Evolutionary conservation across 2,797 vertebrate genomes (phyloP), one percentile per base, ranked within the genome.

Genomic region (Enoplosus armatus): DNA sequence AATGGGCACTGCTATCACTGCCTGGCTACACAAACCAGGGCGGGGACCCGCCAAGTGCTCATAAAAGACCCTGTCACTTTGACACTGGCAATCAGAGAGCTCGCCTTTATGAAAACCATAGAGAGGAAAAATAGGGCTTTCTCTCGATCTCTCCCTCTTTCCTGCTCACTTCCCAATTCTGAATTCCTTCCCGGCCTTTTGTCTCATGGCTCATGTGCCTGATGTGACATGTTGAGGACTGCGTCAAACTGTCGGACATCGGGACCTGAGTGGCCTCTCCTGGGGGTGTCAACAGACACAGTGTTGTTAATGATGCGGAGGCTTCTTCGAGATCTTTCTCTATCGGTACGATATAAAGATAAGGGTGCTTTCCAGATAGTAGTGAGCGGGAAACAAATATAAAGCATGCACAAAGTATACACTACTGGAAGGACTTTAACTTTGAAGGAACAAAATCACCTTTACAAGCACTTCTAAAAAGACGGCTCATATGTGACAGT

Each of bases 31-130:
- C 94, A 96, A 92, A 90, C 85, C 89, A 91, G 94, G 94, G 93
- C 65, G 94, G 93, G 93, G 91, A 84, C 90, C 89, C 43, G 83
- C 79, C 85, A 77, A 88, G 85, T 83, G 81, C 87, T 89, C 91
- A 94, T 95, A 94, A 95, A 94, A 89, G 93, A 90, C 81, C 80
- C 87, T 94, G 92, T 95, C 93, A 95, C 84, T 93, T 93, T 93
- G 92, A 94, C 92, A 82, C 89, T 85, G 84, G 92, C 93, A 88
- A 93, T 94, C 91, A 93, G 87, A 93, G 91, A 80, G 85, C 85
- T 86, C 2, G 82, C 72, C 86, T 90, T 92, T 92, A 89, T 93
- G 87, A 84, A 89, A 90, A 88, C 77, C 82, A 88, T 75, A 82
- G 73, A 85, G 85, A 72, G 67, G 67, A 75, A 90, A 90, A 87